A percentile compares a stretch with the other conserved stretches of the same genome.
Conservation (phyloP, 2,113 vertebrate genomes). For the Serinus canaria region DNA sequence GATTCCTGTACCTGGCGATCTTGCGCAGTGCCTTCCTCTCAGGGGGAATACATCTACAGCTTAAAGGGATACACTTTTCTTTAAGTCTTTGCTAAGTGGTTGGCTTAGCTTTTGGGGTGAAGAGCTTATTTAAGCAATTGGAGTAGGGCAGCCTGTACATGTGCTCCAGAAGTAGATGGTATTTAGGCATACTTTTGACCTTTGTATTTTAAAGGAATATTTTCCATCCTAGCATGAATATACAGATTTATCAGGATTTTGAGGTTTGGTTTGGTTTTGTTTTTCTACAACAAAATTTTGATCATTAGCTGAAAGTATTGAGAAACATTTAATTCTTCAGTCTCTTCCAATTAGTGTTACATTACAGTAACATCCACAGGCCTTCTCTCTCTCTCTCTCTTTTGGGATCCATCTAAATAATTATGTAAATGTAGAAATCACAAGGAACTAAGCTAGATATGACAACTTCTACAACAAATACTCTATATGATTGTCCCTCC, state of each 20-base stretch:
- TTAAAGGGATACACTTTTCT: background rate
- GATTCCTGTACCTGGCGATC: background rate
- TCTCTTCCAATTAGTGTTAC: background rate
- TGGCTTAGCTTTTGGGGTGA: background rate
- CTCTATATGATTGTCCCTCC: background rate
- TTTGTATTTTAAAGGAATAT: background rate
- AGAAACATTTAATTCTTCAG: background rate
- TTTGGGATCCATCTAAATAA: background rate
- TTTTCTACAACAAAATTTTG: background rate
- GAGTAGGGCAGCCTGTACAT: background rate
- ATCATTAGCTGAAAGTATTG: background rate
- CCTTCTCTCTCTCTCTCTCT: accelerated
- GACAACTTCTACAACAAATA: background rate
- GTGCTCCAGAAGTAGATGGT: background rate
- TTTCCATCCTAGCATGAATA: background rate
- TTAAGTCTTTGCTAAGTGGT: background rate
- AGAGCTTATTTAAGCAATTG: background rate
- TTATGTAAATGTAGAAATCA: background rate
- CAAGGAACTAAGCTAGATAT: background rate
- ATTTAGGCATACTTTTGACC: background rate
- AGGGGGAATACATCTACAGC: background rate
- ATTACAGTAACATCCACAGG: background rate
- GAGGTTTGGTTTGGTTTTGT: background rate
- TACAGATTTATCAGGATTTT: background rate
- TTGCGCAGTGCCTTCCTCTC: background rate